Conservation (phyloP, 2,797 vertebrate species). For the Mus spretus region DNA sequence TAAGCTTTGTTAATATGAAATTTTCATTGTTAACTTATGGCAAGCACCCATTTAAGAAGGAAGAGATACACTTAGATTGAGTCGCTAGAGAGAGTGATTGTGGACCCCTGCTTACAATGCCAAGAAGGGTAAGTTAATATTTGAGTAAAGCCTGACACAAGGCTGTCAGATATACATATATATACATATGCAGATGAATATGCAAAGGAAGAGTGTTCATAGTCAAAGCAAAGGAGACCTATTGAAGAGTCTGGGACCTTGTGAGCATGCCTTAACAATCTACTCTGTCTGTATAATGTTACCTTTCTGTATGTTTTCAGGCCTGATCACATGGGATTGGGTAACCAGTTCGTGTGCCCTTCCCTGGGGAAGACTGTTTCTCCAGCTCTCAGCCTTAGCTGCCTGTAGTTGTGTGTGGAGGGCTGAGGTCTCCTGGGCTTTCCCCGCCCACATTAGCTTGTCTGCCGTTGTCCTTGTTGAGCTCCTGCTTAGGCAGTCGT, state of each 20-base stretch:
- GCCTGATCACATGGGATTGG: not conserved
- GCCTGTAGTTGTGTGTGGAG: not conserved
- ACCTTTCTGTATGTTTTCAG: too few relatives aligned
- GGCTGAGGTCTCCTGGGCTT: not conserved
- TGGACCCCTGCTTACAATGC: not conserved
- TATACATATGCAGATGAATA: not conserved
- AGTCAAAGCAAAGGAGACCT: not conserved
- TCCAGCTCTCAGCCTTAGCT: not conserved
- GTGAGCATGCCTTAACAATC: not conserved
- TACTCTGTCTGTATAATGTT: not conserved
- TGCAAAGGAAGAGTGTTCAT: not conserved
- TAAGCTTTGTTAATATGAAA: slow-evolving; percentile 7
- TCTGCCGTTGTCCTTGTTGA: not conserved
- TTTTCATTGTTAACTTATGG: slow-evolving; percentile 6
- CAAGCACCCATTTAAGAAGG: not conserved
- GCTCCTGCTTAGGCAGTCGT: not conserved
- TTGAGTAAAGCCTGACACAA: not conserved
- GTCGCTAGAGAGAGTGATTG: not conserved
- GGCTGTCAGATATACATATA: too few relatives aligned
- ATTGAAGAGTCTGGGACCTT: slow-evolving; percentile 13
- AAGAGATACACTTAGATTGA: not conserved
- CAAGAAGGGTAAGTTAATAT: not conserved
- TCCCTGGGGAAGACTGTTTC: not conserved
- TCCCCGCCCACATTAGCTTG: too few relatives aligned
- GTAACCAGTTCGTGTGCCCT: not conserved